Percentiles rank a stretch among this genome's conserved stretches.
phyloP scores from a whole-genome alignment of 2,113 vertebrate species.

The Rhagologus leucostigma region DNA sequence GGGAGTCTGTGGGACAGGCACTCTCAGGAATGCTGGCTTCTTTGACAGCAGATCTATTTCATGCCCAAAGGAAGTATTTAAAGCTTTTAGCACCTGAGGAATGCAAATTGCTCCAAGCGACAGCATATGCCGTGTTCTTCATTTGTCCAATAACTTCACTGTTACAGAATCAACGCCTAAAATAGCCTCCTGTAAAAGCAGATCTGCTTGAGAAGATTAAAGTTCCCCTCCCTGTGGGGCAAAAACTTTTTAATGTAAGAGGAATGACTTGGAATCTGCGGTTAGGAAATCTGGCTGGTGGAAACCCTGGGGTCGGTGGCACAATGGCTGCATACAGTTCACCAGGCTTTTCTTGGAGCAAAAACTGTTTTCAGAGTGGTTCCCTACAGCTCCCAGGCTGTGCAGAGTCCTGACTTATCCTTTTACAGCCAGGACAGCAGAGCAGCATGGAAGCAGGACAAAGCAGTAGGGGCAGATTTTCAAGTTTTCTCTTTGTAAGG shows the following conservation, averaged over 20 bases:
- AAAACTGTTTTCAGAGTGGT: neutral
- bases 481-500: neutral
- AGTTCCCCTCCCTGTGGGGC: neutral
- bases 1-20: conserved; percentile 24
- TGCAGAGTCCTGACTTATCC: neutral
- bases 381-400: neutral
- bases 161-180: conserved; percentile 16
- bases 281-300: neutral
- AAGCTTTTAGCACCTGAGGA: conserved; percentile 53
- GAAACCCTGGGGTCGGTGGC: neutral
- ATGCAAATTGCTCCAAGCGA: neutral
- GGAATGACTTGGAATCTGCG: neutral
- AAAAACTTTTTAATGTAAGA: neutral
- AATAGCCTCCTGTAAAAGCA: conserved; percentile 31
- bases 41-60: conserved; percentile 28
- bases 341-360: neutral
- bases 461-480: neutral
- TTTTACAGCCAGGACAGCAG: neutral
- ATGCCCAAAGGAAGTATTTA: conserved; percentile 55
- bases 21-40: conserved; percentile 32
- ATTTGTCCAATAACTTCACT: conserved; percentile 41
- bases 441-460: neutral
- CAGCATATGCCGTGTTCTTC: neutral
- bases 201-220: neutral
- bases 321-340: neutral